These are phyloP conservation scores for Trissolcus japonicus DNA, from an alignment of 2,888 invertebrate genomes.

Conservation along the genomic window DNA sequence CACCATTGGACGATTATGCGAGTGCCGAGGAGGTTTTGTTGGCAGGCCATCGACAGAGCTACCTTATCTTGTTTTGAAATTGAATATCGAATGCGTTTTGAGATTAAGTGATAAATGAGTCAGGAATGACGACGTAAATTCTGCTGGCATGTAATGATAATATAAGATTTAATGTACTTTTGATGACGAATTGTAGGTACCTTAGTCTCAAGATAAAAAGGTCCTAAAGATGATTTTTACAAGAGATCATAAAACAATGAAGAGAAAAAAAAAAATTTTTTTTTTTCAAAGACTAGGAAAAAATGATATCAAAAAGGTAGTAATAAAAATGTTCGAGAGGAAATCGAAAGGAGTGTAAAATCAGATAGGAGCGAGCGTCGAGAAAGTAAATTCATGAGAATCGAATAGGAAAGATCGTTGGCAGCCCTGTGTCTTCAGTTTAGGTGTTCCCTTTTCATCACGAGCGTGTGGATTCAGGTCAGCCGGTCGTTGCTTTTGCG, in stretches of 20 bases:
- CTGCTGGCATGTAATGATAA: constrained; percentile 12
- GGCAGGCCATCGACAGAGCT: constrained; percentile 19
- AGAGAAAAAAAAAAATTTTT: too few species aligned
- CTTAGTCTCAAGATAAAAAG: not conserved
- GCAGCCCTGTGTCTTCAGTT: constrained; percentile 35
- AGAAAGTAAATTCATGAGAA: not conserved
- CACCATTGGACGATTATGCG: constrained; percentile 35
- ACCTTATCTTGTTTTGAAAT: constrained; percentile 35
- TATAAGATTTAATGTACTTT: constrained; percentile 29
- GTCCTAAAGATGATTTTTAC: too few species aligned
- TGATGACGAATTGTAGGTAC: constrained; percentile 9
- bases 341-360: too few species aligned
- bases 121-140: constrained; percentile 25
- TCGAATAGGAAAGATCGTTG: constrained; percentile 18
- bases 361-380: not conserved
- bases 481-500: constrained; percentile 57
- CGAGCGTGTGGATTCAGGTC: constrained; percentile 51
- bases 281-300: too few species aligned
- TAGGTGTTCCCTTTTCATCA: constrained; percentile 53
- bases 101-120: constrained; percentile 29
- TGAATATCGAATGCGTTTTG: constrained; percentile 33
- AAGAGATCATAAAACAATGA: too few species aligned
- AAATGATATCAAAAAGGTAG: too few species aligned
- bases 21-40: constrained; percentile 21
- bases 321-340: not conserved